Percentiles rank a stretch among this genome's conserved stretches.
These are phyloP conservation scores for Drosophila sechellia DNA, from an alignment of 1,140 invertebrate species.

Conservation along the genomic window DNA sequence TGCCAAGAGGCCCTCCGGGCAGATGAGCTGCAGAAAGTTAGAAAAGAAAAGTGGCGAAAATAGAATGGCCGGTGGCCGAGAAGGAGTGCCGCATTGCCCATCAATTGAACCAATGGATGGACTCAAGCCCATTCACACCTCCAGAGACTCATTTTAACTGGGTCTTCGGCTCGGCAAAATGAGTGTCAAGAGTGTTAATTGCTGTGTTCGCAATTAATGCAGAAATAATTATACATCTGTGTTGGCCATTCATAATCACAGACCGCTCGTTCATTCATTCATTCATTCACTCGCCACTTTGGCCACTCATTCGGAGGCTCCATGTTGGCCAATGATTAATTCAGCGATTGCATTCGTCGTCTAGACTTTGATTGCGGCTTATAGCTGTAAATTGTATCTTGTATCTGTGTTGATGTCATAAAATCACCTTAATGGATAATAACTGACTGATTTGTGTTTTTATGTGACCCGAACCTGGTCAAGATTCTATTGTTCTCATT, in stretches of 20 bases:
- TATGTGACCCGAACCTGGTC: neutral
- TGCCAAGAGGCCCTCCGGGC: conserved; percentile 21
- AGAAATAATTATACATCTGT: conserved; percentile 46
- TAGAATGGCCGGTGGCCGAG: conserved; percentile 7
- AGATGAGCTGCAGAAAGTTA: conserved; percentile 46
- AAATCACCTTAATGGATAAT: conserved; percentile 14
- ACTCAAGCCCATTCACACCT: conserved; percentile 23
- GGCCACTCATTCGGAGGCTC: conserved; percentile 23
- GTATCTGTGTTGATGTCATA: conserved; percentile 38
- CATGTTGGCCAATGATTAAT: conserved; percentile 33
- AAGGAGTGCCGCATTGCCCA: conserved; percentile 20
- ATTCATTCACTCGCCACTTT: conserved; percentile 9
- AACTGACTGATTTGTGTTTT: conserved; percentile 1
- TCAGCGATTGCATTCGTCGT: conserved; percentile 37
- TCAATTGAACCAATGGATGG: conserved; percentile 14
- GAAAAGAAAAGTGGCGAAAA: conserved; percentile 37
- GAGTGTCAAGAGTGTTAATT: conserved; percentile 47
- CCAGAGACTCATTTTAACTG: conserved; percentile 22
- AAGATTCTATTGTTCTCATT: conserved; percentile 6
- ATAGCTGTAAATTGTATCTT: conserved; percentile 37
- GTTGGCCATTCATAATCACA: conserved; percentile 58
- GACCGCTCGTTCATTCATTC: conserved; percentile 24
- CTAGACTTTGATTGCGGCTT: conserved; percentile 38
- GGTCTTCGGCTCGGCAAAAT: conserved; percentile 14
- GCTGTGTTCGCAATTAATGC: conserved; percentile 48